A percentile compares a stretch with the other conserved stretches of the same genome.
phyloP scores from a whole-genome alignment of 2,888 invertebrate genomes.

The Drosophila pullipes region DNA sequence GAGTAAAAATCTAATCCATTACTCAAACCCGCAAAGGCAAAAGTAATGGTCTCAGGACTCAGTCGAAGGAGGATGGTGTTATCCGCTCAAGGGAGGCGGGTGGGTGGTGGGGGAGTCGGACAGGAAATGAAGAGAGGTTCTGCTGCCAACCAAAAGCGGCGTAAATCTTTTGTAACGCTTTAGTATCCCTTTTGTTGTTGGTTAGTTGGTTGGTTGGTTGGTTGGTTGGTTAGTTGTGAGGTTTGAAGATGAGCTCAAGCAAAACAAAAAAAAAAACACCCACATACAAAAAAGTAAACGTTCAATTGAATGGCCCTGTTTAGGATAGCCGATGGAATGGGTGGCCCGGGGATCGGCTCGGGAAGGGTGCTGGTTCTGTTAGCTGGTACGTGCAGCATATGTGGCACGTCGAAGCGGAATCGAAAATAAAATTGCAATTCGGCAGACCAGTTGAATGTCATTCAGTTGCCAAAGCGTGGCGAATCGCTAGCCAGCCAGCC shows the following conservation, averaged over 20 bases:
- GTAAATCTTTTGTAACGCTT: conserved; percentile 80
- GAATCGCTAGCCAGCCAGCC: conserved; percentile 52
- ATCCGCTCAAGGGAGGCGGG: not conserved
- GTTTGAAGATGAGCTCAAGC: conserved; percentile 44
- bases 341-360: not conserved
- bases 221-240: conserved; percentile 16
- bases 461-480: conserved; percentile 59
- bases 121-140: conserved; percentile 2
- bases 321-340: not conserved
- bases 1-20: conserved; percentile 79
- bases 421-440: conserved; percentile 77
- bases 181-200: conserved; percentile 50
- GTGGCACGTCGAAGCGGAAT: conserved; percentile 64
- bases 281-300: conserved; percentile 19
- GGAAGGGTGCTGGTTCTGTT: not conserved
- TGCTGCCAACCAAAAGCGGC: conserved; percentile 45
- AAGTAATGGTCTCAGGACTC: conserved; percentile 60
- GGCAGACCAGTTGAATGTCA: conserved; percentile 74
- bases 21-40: conserved; percentile 75
- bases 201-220: conserved; percentile 23
- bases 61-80: not conserved
- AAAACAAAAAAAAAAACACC: conserved; percentile 1
- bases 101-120: not conserved
- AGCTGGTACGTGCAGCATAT: conserved; percentile 59
- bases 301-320: conserved; percentile 57